These are phyloP conservation scores for Nesometra sesokonis DNA, from an alignment of 35 echinoderm and acorn worm species.

Conservation along the genomic window DNA sequence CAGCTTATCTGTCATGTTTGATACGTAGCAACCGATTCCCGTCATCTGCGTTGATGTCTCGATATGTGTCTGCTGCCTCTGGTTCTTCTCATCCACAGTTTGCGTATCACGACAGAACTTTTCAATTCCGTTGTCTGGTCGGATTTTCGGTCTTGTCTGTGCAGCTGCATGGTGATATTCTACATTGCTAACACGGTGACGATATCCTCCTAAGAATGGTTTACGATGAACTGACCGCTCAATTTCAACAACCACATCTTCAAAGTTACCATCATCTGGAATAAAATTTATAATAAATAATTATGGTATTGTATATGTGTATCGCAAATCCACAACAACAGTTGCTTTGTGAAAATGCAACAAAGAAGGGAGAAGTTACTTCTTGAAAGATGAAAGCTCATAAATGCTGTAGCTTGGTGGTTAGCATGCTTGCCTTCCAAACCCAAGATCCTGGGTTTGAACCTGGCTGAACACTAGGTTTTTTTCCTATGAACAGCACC, in stretches of 20 bases:
- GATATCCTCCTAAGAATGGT: constrained; percentile 83
- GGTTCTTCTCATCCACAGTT: constrained; percentile 71
- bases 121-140: constrained; percentile 70
- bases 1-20: constrained; percentile 92
- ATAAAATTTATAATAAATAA: background rate
- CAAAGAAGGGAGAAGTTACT: too few relatives aligned
- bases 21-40: constrained; percentile 75
- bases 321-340: too few relatives aligned
- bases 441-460: too few relatives aligned
- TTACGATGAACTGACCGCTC: constrained; percentile 74
- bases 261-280: constrained; percentile 58
- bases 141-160: constrained; percentile 64
- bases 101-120: constrained; percentile 93
- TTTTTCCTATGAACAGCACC: too few relatives aligned
- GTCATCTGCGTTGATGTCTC: constrained; percentile 96
- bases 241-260: constrained; percentile 92
- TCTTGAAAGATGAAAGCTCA: too few relatives aligned
- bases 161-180: constrained; percentile 83
- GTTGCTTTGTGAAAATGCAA: too few relatives aligned
- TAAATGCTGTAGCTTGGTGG: too few relatives aligned
- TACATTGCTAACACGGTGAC: constrained; percentile 42
- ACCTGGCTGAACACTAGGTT: too few relatives aligned
- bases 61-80: constrained; percentile 51
- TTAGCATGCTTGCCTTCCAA: too few relatives aligned
- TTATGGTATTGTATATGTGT: too few relatives aligned